Evolutionary conservation across 2,888 invertebrate species (phyloP).

Genomic region (Cephus pulcher): DNA sequence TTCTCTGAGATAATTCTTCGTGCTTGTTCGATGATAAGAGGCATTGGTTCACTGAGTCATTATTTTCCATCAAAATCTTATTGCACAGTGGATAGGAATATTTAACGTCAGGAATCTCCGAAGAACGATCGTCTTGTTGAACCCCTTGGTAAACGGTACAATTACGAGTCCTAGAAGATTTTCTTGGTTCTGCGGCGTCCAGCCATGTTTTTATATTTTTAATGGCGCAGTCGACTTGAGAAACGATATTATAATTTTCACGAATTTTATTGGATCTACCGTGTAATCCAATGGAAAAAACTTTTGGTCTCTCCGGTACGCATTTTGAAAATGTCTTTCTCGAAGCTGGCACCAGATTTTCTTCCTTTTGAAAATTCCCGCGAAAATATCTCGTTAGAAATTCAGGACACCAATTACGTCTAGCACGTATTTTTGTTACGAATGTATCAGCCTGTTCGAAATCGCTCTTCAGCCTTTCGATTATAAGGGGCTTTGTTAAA

Average conservation of each 20-base stretch:
- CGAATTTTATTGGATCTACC: not conserved
- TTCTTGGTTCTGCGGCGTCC: not conserved
- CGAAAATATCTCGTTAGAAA: constrained; percentile 17
- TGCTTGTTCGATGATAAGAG: not conserved
- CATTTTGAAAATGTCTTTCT: not conserved
- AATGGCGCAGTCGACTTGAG: not conserved
- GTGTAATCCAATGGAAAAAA: constrained; percentile 1
- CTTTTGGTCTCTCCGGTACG: constrained; percentile 3
- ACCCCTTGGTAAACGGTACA: not conserved
- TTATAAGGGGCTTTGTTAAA: constrained; percentile 24
- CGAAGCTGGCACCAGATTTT: not conserved
- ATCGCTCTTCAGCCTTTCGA: constrained; percentile 33
- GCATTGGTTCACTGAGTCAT: not conserved
- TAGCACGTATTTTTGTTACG: constrained; percentile 7
- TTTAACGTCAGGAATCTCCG: not conserved
- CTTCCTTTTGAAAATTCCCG: not conserved
- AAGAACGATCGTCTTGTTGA: not conserved
- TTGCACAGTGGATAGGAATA: not conserved
- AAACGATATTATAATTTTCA: not conserved
- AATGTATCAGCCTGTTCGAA: constrained; percentile 23
- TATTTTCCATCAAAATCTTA: not conserved
- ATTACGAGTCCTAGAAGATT: not conserved
- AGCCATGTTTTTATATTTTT: not conserved
- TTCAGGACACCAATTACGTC: constrained; percentile 29
- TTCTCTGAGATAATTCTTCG: not conserved